Evolutionary conservation across 1,140 invertebrate genomes (phyloP).

Genomic region (Magallana gigas): DNA sequence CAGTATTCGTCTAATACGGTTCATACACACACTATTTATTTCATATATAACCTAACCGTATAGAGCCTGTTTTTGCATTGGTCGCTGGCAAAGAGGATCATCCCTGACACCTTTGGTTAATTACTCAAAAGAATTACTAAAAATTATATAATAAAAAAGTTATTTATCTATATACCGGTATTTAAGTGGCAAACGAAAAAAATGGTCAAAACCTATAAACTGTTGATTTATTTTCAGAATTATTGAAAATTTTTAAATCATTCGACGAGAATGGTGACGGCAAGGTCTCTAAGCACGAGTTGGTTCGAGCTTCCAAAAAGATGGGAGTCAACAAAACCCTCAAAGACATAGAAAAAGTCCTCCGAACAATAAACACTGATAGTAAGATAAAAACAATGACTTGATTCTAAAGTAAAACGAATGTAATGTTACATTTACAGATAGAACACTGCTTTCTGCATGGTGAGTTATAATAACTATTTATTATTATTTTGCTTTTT

Average conservation of each 20-base stretch:
- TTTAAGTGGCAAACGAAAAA: no score
- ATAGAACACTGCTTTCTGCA: neutral
- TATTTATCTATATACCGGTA: no score
- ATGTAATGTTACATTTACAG: neutral
- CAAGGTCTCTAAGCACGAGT: slow-evolving; percentile 16
- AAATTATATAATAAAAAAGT: no score
- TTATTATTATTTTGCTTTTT: neutral
- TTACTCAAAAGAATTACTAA: no score
- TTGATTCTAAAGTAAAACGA: neutral
- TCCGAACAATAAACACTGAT: neutral
- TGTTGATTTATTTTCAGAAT: slow-evolving; percentile 5
- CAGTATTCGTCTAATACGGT: no score
- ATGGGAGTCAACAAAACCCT: slow-evolving; percentile 5
- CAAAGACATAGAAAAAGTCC: slow-evolving; percentile 30
- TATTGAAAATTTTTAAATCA: slow-evolving; percentile 29
- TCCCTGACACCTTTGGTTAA: no score
- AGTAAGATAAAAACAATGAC: neutral
- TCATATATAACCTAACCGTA: no score
- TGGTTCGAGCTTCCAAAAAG: slow-evolving; percentile 10
- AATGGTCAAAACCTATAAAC: no score
- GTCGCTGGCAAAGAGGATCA: no score
- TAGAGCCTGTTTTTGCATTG: no score
- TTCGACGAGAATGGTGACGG: slow-evolving; percentile 45
- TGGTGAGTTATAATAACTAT: neutral
- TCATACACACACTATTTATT: no score